Percentiles rank a stretch among this genome's conserved stretches.
Conservation (phyloP, 2,888 invertebrate species). For the Xylophagus ater region DNA sequence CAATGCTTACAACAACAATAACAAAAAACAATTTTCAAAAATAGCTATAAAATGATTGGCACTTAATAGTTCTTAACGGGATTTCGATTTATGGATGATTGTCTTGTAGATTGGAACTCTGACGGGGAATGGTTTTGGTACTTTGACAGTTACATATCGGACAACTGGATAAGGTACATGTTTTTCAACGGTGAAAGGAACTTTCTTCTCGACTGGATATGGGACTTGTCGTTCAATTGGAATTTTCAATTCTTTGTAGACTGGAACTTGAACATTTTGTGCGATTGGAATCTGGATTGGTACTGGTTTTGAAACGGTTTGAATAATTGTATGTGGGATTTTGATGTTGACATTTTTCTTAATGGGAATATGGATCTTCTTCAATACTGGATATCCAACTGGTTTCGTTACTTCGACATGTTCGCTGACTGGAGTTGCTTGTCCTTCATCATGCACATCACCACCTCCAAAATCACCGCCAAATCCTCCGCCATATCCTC, state of each 20-base stretch:
- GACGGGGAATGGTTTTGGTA: constrained; percentile 69
- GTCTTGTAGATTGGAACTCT: constrained; percentile 59
- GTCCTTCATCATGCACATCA: constrained; percentile 13
- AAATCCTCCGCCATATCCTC: constrained; percentile 5
- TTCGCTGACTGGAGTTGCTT: constrained; percentile 40
- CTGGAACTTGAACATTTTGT: constrained; percentile 59
- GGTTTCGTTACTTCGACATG: constrained; percentile 48
- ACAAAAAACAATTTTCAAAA: constrained; percentile 6
- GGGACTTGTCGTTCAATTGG: constrained; percentile 54
- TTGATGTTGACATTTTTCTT: constrained; percentile 61
- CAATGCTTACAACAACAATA: constrained; percentile 12
- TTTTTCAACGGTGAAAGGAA: constrained; percentile 66
- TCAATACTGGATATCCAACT: constrained; percentile 53
- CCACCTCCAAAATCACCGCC: constrained; percentile 7
- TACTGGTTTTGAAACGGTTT: constrained; percentile 65
- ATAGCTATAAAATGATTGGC: constrained; percentile 15
- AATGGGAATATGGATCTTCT: constrained; percentile 61
- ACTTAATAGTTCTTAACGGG: constrained; percentile 18
- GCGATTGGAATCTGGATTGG: constrained; percentile 66
- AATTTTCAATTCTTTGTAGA: constrained; percentile 52
- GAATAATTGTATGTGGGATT: constrained; percentile 63
- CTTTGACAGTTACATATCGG: constrained; percentile 63
- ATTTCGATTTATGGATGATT: constrained; percentile 44
- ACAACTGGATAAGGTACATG: constrained; percentile 59
- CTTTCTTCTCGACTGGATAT: constrained; percentile 57